Base-by-base conservation (phyloP, 2,888 invertebrate genomes). In the Strigamia crassipes region DNA sequence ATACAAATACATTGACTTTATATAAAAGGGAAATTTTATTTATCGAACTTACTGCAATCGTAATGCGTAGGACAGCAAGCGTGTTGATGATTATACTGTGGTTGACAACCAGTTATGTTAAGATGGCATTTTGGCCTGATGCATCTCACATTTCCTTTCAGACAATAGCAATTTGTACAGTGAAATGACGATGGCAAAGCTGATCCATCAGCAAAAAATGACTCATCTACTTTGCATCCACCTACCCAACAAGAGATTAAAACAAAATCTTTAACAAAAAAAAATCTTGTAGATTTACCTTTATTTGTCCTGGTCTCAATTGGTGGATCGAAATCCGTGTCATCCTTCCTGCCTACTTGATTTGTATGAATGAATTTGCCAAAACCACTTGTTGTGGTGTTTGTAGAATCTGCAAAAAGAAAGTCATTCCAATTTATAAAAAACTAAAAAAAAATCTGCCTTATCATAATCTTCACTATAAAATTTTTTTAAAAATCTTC, bases 81-180 rank as follows among this genome's bases (percentile, higher is more conserved):
- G 12, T 66, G 61, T 66, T 66, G 61, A 21, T 66, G 61, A 66
- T 66, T 66, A 21, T 66, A 66, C 61, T 66, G 21, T 23, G 61
- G 61, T 18, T 23, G 18, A 66, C 61, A 66, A 23, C 61, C 61
- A n/a, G 61, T 66, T 15, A 66, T 66, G 23, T 66, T 66, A 12
- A 66, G 21, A 23, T 66, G 61, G 23, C 61, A 66, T 66, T 66
- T 66, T 0, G 61, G 61, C 12, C 18, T 66, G 23, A 66, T 66
- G 61, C 61, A 66, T 23, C 23, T 66, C 6, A 66, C 61, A 66
- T 23, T 21, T 23, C 61, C 61, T 12, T 66, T 66, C 12, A 66
- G 21, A 23, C 61, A 66, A 21, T 66, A 66, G 61, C 61, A 66
- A 66, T 66, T 66, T n/a, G 61, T 66, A 18, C 61, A 66, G 61